Conservation (phyloP, 2,888 invertebrate species). For the Caenorhabditis imperialis region DNA sequence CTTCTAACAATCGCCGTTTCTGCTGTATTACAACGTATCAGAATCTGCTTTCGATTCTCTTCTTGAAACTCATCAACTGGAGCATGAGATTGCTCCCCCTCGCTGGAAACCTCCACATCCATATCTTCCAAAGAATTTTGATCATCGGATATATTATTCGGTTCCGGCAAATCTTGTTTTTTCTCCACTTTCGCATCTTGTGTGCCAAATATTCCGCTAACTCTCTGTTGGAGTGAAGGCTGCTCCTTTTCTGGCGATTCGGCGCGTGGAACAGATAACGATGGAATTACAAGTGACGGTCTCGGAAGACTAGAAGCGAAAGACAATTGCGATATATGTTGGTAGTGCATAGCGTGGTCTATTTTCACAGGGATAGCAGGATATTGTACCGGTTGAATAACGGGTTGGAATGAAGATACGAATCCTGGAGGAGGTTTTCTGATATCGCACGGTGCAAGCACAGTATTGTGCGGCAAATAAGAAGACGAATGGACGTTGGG, state of each 20-base stretch:
- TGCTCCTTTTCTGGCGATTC: slow-evolving; percentile 21
- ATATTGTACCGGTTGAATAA: not conserved
- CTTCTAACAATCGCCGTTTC: not conserved
- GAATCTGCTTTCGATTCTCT: not conserved
- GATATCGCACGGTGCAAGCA: slow-evolving; percentile 11
- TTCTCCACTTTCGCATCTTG: not conserved
- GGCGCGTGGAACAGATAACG: not conserved
- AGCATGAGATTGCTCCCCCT: slow-evolving; percentile 12
- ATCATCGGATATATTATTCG: slow-evolving; percentile 40
- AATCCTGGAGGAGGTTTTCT: slow-evolving; percentile 36
- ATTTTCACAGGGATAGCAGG: no score
- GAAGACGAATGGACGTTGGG: no score
- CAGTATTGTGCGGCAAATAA: no score
- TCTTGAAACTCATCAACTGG: not conserved
- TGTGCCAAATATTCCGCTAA: slow-evolving; percentile 19
- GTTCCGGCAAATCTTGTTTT: slow-evolving; percentile 1
- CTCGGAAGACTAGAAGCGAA: not conserved
- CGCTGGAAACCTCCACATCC: slow-evolving; percentile 55
- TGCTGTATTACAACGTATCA: not conserved
- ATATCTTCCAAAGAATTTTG: slow-evolving; percentile 51
- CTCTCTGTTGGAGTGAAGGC: slow-evolving; percentile 19
- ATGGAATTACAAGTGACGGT: not conserved
- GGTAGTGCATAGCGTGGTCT: no score
- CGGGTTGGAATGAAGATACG: slow-evolving; percentile 5
- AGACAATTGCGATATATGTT: slow-evolving; percentile 1